Conservation (phyloP, 2,888 invertebrate species). For the Cosmia pyralina region DNA sequence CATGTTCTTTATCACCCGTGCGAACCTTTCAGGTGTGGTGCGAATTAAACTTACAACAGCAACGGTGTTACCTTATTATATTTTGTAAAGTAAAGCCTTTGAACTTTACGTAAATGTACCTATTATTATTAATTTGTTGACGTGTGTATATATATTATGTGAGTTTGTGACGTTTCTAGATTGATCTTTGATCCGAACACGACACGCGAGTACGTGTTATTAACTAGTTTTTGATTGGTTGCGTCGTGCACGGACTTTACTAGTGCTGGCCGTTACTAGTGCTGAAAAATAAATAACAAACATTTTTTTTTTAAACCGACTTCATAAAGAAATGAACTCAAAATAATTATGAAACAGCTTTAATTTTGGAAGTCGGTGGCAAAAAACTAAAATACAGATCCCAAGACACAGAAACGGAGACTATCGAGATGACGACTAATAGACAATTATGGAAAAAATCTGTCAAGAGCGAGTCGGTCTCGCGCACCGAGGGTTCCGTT, state of each 20-base stretch:
- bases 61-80: conserved; percentile 55
- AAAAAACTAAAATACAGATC: too few species aligned
- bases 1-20: conserved; percentile 53
- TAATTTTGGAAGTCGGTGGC: too few species aligned
- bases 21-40: conserved; percentile 60
- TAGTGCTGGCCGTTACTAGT: background rate
- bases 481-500: too few species aligned
- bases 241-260: background rate
- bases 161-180: background rate
- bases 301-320: too few species aligned
- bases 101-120: conserved; percentile 29
- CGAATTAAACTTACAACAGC: conserved; percentile 52
- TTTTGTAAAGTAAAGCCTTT: conserved; percentile 39
- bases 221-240: background rate
- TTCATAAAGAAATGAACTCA: too few species aligned
- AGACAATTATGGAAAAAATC: too few species aligned
- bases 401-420: too few species aligned
- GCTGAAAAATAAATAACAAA: too few species aligned
- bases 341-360: too few species aligned
- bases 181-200: background rate
- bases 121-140: conserved; percentile 25
- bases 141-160: background rate
- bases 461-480: too few species aligned
- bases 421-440: too few species aligned
- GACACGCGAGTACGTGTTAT: background rate